Evolutionary conservation across 2,888 invertebrate genomes (phyloP), one percentile per base, ranked within the genome.

Genomic region (Dione vanillae): DNA sequence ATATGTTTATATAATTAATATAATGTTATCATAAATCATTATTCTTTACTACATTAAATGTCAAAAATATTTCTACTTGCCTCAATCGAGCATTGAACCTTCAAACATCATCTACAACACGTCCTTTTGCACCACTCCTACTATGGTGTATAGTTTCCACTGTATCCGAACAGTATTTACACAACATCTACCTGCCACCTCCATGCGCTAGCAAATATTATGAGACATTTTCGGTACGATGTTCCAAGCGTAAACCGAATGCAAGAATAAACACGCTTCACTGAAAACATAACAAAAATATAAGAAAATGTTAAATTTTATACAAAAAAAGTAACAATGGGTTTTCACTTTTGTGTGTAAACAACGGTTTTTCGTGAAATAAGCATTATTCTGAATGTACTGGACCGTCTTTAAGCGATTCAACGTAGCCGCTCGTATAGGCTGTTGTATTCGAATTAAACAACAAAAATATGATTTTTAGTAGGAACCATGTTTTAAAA

Each of bases 261-360:
- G 14, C 59, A 19, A 41, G 58, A 40, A 58, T 40, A 59, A 59
- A 16, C 59, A 19, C 14, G 40, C 19, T 9, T 20, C 41, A 14
- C 19, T 14, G 11, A 41, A 58, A 58, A 58, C 19, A 58, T 19
- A 41, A 41, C 41, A 59, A 20, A 14, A 43, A 43, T 43, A 61
- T n/a, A 20, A 16, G 41, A 59, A 59, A 43, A 61, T 43, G 27
- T 61, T 16, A 37, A 61, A 61, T 61, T 19, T 41, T 27, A 61
- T 61, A 43, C 43, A 61, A 43, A 61, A 10, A 43, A 20, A 16
- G 27, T 61, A 43, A 61, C 59, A 61, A 61, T 61, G 43, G 35
- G 12, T 59, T 41, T 58, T 20, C 12, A 59, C 58, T 41, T 59
- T 59, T 59, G 58, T 20, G 2, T 0, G 41, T 14, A 41, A 59